These are phyloP conservation scores for Macrophya annulata DNA, from an alignment of 2,888 invertebrate species.

Conservation along the genomic window DNA sequence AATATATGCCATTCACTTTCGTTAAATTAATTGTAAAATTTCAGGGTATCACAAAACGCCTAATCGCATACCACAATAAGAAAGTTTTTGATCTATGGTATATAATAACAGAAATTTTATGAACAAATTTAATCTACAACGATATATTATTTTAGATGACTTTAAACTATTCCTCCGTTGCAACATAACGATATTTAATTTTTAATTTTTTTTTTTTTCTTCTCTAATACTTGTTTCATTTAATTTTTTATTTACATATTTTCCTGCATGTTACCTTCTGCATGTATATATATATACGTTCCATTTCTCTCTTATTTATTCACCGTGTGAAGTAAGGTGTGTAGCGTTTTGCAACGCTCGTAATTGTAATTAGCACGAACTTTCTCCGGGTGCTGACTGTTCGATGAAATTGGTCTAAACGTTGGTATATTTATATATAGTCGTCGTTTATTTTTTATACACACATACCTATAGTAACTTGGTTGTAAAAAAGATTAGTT, in stretches of 20 bases:
- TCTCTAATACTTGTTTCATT: not conserved
- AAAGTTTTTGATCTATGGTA: not conserved
- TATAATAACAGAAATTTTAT: not conserved
- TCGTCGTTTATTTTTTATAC: slow-evolving; percentile 16
- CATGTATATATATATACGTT: not conserved
- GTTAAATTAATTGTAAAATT: slow-evolving; percentile 26
- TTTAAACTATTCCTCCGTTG: not conserved
- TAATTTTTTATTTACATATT: not conserved
- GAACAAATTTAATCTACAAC: not conserved
- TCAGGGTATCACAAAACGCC: not conserved
- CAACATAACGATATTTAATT: not conserved
- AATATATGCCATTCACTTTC: slow-evolving; percentile 43
- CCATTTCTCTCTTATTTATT: slow-evolving; percentile 37
- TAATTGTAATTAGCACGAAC: slow-evolving; percentile 57
- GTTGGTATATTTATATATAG: not conserved
- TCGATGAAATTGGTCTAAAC: slow-evolving; percentile 51
- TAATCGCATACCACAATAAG: not conserved
- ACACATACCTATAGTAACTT: not conserved
- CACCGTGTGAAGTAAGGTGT: slow-evolving; percentile 42
- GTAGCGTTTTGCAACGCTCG: slow-evolving; percentile 55
- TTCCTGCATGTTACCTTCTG: not conserved
- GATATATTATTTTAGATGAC: not conserved
- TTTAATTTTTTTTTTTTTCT: not conserved
- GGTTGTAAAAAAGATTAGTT: slow-evolving; percentile 1
- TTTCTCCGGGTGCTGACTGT: slow-evolving; percentile 53